Evolutionary conservation across 2,113 vertebrate genomes (phyloP), one percentile per base, ranked within the genome.

Genomic region (Atherinomorus stipes): DNA sequence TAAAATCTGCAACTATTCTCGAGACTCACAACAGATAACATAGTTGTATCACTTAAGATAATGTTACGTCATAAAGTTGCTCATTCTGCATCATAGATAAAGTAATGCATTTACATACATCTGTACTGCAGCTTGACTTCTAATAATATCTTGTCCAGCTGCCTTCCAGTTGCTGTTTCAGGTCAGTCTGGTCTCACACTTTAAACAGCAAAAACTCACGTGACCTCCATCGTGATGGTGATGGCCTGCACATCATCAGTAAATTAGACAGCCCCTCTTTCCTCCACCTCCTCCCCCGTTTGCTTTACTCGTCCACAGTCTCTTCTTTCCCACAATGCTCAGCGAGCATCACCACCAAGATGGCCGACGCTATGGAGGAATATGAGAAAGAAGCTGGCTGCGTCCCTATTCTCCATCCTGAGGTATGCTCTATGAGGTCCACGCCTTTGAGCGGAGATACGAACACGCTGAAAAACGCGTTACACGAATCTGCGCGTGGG

Each of bases 291-390:
- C 57, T 40, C 69, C 64, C 22, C 71, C 47, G 37, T 65, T 31
- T 74, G 62, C 58, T 61, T 58, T 71, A 83, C 60, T 65, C 71
- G 34, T 61, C 21, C 52, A 3, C 85, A 72, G 80, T 68, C 80
- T 85, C 79, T 45, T 15, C 64, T 76, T 88, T 88, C 96, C 97
- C 96, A 93, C 90, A 95, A 97, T 98, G 96, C 96, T 93, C 87
- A 88, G 94, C 93, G 95, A 86, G 92, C 85, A 87, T 90, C 93
- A 93, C 93, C 92, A 95, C 94, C 94, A 98, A 98, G 96, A 99
- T 98, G 97, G 97, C 96, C 86, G 96, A 96, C 93, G 94, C 95
- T 92, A 96, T 97, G 91, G 96, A 96, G 84, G 97, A 97, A 91
- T 97, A 96, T 91, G 96, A 97, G 90, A 94, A 95, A 92, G 96